Percentiles rank a stretch among this genome's conserved stretches.
Evolutionary conservation across 2,797 vertebrate species (phyloP).

Genomic region (Enteromius paludinosus): DNA sequence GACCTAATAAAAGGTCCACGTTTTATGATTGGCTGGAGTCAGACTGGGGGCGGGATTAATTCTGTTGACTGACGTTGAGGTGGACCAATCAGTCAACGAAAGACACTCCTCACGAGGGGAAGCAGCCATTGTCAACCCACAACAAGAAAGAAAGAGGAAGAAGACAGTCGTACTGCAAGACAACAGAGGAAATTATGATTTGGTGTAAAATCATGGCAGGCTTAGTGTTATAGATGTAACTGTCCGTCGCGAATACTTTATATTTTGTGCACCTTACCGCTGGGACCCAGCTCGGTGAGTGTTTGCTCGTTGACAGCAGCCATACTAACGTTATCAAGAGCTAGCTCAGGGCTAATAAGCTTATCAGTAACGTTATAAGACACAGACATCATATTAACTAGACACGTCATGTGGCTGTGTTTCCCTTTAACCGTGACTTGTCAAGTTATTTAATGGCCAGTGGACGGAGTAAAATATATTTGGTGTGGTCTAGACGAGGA

Average conservation of each 20-base stretch:
- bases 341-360: conserved; percentile 33
- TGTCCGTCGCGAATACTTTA: neutral
- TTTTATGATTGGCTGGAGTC: conserved; percentile 5
- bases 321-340: conserved; percentile 8
- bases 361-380: conserved; percentile 8
- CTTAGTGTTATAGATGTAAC: conserved; percentile 2
- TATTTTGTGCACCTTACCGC: neutral
- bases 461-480: neutral
- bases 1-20: no score
- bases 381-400: neutral
- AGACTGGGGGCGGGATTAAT: neutral
- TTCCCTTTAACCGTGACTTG: neutral
- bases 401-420: neutral
- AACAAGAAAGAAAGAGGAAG: conserved; percentile 54
- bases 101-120: conserved; percentile 14
- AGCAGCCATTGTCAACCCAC: conserved; percentile 47
- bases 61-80: conserved; percentile 33
- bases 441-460: neutral
- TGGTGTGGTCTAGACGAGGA: conserved; percentile 21
- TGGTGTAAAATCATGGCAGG: neutral
- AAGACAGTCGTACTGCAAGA: neutral
- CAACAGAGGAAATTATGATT: conserved; percentile 38
- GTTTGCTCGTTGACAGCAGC: conserved; percentile 7
- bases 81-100: conserved; percentile 47
- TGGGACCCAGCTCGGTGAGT: conserved; percentile 50